Conservation (phyloP, 2,113 vertebrate species). For the Ascaphus truei region DNA sequence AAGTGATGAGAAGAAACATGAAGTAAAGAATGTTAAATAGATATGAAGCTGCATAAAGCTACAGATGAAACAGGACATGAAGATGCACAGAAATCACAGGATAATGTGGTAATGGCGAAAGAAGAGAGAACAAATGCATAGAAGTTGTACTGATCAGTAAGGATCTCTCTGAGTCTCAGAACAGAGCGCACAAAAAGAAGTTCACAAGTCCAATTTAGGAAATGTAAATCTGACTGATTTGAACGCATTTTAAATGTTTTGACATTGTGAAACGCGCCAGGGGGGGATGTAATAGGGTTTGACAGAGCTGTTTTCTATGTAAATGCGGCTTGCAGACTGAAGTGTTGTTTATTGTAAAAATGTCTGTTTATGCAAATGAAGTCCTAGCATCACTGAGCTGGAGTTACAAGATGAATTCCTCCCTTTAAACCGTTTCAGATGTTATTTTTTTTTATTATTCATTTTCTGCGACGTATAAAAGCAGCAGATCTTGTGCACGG, state of each 20-base stretch:
- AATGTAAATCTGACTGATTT: slow-evolving; percentile 45
- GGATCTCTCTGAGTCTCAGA: slow-evolving; percentile 24
- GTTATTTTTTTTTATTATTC: background rate
- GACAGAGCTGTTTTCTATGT: slow-evolving; percentile 69
- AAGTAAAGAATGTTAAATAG: slow-evolving; percentile 12
- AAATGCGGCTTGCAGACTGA: slow-evolving; percentile 66
- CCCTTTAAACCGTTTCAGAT: slow-evolving; percentile 42
- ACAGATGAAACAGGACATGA: slow-evolving; percentile 14
- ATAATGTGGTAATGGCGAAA: slow-evolving; percentile 10
- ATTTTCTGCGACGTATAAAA: background rate
- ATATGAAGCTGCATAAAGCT: slow-evolving; percentile 1
- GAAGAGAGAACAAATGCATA: slow-evolving; percentile 6
- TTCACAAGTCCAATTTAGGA: slow-evolving; percentile 45
- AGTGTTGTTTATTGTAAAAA: slow-evolving; percentile 67
- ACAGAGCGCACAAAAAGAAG: slow-evolving; percentile 30
- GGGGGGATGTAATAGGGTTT: slow-evolving; percentile 68
- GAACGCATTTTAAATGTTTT: slow-evolving; percentile 62
- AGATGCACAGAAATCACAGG: background rate
- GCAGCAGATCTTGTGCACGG: background rate
- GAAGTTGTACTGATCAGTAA: slow-evolving; percentile 2
- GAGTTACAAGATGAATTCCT: slow-evolving; percentile 55
- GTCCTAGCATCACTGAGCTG: slow-evolving; percentile 57
- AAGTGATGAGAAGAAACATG: background rate
- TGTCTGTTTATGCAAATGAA: slow-evolving; percentile 71
- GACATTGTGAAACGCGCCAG: slow-evolving; percentile 58